A percentile compares a stretch with the other conserved stretches of the same genome.
Evolutionary conservation across 2,797 vertebrate species (phyloP).

Genomic region (Anniella stebbinsi): DNA sequence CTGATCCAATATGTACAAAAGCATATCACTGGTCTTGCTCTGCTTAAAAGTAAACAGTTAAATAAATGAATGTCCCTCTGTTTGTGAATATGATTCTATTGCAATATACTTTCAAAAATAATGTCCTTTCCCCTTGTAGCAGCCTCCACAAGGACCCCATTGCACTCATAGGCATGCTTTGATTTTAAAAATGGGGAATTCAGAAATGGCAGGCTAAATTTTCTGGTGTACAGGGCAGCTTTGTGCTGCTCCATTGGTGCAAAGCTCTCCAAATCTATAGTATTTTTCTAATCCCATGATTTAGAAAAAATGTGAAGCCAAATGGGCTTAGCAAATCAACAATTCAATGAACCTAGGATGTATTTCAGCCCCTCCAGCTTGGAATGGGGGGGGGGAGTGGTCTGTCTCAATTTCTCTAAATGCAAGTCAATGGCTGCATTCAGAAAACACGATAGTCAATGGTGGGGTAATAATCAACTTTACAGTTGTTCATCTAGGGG

Average conservation of each 20-base stretch:
- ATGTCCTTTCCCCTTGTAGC: background rate
- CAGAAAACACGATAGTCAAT: too few relatives aligned
- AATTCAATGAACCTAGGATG: background rate
- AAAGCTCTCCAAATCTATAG: constrained; percentile 3
- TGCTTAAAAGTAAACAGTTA: background rate
- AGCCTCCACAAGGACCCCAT: background rate
- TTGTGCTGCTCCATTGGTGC: constrained; percentile 3
- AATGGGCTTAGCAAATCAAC: constrained; percentile 11
- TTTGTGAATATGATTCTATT: background rate
- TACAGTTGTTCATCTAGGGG: too few relatives aligned
- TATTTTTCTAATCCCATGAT: background rate
- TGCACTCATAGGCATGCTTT: background rate
- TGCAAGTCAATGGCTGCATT: too few relatives aligned
- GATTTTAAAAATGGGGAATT: background rate
- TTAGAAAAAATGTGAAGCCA: constrained; percentile 4
- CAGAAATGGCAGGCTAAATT: background rate
- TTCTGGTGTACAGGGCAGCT: constrained; percentile 11
- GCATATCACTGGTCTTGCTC: background rate
- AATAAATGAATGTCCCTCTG: background rate
- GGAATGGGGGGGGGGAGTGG: too few relatives aligned
- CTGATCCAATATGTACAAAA: background rate
- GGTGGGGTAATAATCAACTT: too few relatives aligned
- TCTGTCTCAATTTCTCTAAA: background rate
- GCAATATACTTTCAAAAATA: background rate
- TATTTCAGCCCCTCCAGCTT: background rate